A percentile compares a stretch with the other conserved stretches of the same genome.
Evolutionary conservation across 2,797 vertebrate species (phyloP).

Genomic region (Gymnoscopelus braueri): DNA sequence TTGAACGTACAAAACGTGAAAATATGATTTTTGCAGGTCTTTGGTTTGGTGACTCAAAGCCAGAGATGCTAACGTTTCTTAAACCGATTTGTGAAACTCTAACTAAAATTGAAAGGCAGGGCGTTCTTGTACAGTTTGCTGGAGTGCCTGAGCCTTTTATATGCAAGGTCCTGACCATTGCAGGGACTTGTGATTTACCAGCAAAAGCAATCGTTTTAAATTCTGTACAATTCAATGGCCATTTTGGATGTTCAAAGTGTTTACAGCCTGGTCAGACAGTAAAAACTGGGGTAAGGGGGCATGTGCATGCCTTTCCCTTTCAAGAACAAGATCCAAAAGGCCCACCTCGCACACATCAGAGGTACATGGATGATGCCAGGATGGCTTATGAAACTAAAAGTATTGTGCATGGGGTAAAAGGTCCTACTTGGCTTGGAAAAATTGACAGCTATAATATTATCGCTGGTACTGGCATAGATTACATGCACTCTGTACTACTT

Average conservation of each 20-base stretch:
- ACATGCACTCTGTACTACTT: slow-evolving; percentile 40
- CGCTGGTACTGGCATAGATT: slow-evolving; percentile 18
- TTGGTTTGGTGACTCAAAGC: slow-evolving; percentile 49
- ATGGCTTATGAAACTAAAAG: slow-evolving; percentile 24
- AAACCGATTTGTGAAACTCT: slow-evolving; percentile 37
- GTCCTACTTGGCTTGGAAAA: slow-evolving; percentile 34
- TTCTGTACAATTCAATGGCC: slow-evolving; percentile 35
- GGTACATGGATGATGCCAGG: slow-evolving; percentile 22
- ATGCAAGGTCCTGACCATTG: no score
- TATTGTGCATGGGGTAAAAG: slow-evolving; percentile 32
- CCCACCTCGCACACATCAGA: slow-evolving; percentile 14
- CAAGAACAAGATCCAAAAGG: slow-evolving; percentile 35
- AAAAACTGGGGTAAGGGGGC: slow-evolving; percentile 38
- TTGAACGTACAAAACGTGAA: slow-evolving; percentile 37
- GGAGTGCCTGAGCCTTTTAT: background rate
- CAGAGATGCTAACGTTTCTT: slow-evolving; percentile 44
- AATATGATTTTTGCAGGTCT: slow-evolving; percentile 46
- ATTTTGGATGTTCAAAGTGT: slow-evolving; percentile 50
- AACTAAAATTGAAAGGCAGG: slow-evolving; percentile 32
- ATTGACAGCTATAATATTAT: slow-evolving; percentile 18
- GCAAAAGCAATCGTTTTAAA: slow-evolving; percentile 39
- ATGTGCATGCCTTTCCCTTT: slow-evolving; percentile 49
- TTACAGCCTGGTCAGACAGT: slow-evolving; percentile 40
- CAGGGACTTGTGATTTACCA: slow-evolving; percentile 30
- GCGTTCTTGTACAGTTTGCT: slow-evolving; percentile 25